Percentiles rank a stretch among this genome's conserved stretches.
These are phyloP conservation scores for Acanthococcus lagerstroemiae DNA, from an alignment of 2,888 invertebrate genomes.

Conservation along the genomic window DNA sequence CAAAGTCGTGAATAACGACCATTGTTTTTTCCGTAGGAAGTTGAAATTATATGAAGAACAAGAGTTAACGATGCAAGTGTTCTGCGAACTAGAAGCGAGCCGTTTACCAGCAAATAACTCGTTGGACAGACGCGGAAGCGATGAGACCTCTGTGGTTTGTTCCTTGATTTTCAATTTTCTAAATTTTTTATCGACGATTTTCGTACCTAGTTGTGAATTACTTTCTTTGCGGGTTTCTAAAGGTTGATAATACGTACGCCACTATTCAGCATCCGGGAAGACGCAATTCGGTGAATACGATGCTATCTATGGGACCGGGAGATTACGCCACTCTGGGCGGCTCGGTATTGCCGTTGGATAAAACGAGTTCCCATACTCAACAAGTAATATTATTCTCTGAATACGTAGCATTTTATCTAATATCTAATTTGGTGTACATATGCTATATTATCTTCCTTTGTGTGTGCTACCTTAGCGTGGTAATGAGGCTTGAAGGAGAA, in stretches of 20 bases:
- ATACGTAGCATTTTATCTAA: background rate
- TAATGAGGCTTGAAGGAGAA: too few species aligned
- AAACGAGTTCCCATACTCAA: constrained; percentile 39
- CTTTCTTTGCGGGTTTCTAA: background rate
- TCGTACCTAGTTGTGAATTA: too few species aligned
- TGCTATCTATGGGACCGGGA: constrained; percentile 43
- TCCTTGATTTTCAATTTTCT: background rate
- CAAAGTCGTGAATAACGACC: too few species aligned
- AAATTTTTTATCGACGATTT: too few species aligned
- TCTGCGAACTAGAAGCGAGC: constrained; percentile 56
- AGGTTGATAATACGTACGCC: constrained; percentile 69
- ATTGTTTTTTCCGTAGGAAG: constrained; percentile 49
- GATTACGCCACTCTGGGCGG: constrained; percentile 57
- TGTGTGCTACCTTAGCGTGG: too few species aligned
- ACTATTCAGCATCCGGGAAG: constrained; percentile 60
- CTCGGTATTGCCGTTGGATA: constrained; percentile 40
- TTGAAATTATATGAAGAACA: constrained; percentile 82
- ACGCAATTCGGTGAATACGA: constrained; percentile 44
- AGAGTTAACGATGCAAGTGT: constrained; percentile 87
- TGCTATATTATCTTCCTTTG: too few species aligned
- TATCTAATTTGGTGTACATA: too few species aligned
- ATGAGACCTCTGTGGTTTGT: constrained; percentile 38
- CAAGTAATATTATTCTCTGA: too few species aligned
- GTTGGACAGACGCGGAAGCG: constrained; percentile 24
- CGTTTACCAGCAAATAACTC: constrained; percentile 6